Evolutionary conservation across 2,113 vertebrate species (phyloP), one percentile per base, ranked within the genome.

Genomic region (Dipodomys ordii): DNA sequence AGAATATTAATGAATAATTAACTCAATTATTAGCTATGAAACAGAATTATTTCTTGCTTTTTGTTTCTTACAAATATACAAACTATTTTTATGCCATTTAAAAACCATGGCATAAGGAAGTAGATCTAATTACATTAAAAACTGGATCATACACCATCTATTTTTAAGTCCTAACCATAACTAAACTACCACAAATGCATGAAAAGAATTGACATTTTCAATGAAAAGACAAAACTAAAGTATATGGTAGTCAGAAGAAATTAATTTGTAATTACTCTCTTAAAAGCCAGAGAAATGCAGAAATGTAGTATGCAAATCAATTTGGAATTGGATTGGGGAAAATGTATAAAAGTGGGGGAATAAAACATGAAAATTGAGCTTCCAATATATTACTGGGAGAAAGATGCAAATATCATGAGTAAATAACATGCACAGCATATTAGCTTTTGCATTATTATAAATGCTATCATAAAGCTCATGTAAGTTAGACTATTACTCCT

Each of bases 261-360:
- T 30, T 60, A 80, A 84, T 90, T 84, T 71, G 4, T 76, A 92
- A 89, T 87, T 89, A 7, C 23, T 20, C 93, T 83, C 73, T 10
- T 77, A 87, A 91, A 65, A 23, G 18, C 49, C 16, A 77, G 68
- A 35, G 35, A 18, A 90, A 93, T 69, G 22, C 35, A 90, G 11
- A 87, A 89, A 72, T 15, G 20, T 62, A 85, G 18, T 81, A 28
- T 3, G 19, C 16, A 80, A 83, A 25, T 82, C 68, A 92, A 57
- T 7, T 82, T 93, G 57, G 15, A 94, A 89, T 93, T 77, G 8
- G 16, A 83, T 87, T 90, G 44, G 77, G 83, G 80, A 86, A 92
- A 85, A 64, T 64, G 3, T 67, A 65, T 81, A 73, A 57, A 79
- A 46, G 13, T 64, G 28, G 44, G n/a, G 19, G 25, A 78, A 78